These are phyloP conservation scores for Eulemur mongoz DNA, from an alignment of 2,797 vertebrate genomes.

Conservation along the genomic window DNA sequence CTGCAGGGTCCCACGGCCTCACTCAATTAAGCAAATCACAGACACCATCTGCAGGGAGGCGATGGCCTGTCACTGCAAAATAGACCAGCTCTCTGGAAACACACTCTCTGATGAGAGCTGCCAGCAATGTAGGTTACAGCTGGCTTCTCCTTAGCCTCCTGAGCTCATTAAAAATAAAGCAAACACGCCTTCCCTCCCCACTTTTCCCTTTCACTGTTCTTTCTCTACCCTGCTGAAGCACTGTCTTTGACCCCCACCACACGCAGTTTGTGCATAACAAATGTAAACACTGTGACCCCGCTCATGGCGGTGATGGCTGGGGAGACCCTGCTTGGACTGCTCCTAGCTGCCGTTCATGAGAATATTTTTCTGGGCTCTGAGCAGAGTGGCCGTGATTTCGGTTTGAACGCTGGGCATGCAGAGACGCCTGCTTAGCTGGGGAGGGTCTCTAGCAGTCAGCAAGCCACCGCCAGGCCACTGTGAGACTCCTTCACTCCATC, in stretches of 20 bases:
- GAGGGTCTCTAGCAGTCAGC: background rate
- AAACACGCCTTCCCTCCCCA: background rate
- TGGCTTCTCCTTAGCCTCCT: constrained; percentile 23
- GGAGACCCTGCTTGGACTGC: background rate
- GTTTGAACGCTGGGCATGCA: background rate
- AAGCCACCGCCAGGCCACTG: background rate
- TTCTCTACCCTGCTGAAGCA: background rate
- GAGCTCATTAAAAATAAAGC: constrained; percentile 69
- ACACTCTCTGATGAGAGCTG: background rate
- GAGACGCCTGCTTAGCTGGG: background rate
- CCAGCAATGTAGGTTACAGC: constrained; percentile 54
- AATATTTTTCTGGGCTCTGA: background rate
- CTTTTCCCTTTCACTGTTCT: background rate
- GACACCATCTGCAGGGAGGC: background rate
- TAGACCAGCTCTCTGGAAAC: constrained; percentile 69
- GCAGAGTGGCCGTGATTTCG: background rate
- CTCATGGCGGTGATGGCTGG: background rate
- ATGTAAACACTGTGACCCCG: background rate
- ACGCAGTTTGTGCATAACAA: background rate
- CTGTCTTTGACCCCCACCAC: background rate
- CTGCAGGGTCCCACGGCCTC: background rate
- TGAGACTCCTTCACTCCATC: background rate
- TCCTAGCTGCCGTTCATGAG: background rate
- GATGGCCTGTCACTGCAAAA: constrained; percentile 54
- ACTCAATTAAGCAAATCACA: constrained; percentile 46